phyloP scores from a whole-genome alignment of 2,888 invertebrate species.

The Tetrapedia diversipes region DNA sequence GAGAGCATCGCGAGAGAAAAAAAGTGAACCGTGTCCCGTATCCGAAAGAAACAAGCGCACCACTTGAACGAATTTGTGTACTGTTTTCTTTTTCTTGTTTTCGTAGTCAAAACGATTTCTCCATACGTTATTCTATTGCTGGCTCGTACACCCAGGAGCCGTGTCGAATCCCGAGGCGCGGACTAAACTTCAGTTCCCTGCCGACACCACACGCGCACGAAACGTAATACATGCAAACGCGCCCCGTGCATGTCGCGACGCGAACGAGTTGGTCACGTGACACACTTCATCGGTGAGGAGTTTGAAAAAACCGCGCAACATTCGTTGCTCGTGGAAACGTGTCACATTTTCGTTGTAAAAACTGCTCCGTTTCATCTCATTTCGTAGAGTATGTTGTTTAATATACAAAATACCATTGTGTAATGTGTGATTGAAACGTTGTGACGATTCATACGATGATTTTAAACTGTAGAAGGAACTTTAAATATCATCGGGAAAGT shows the following conservation, averaged over 20 bases:
- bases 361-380: not conserved
- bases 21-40: not conserved
- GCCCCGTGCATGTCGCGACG: conserved; percentile 48
- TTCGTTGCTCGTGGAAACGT: not conserved
- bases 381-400: not conserved
- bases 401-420: no score
- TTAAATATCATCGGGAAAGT: not conserved
- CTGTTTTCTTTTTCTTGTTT: not conserved
- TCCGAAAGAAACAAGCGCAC: conserved; percentile 20
- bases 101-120: conserved; percentile 35
- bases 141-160: conserved; percentile 51
- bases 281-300: conserved; percentile 14
- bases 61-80: conserved; percentile 4
- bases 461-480: not conserved
- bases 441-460: not conserved
- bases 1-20: conserved; percentile 32
- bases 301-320: conserved; percentile 30
- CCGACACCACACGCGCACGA: conserved; percentile 60
- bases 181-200: conserved; percentile 60
- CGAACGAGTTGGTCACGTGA: conserved; percentile 66
- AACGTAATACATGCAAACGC: conserved; percentile 58
- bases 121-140: conserved; percentile 22
- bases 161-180: conserved; percentile 64
- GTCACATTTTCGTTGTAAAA: not conserved
- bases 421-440: not conserved